Base-by-base conservation (phyloP, 2,113 vertebrate genomes). In the Trinectes maculatus region DNA sequence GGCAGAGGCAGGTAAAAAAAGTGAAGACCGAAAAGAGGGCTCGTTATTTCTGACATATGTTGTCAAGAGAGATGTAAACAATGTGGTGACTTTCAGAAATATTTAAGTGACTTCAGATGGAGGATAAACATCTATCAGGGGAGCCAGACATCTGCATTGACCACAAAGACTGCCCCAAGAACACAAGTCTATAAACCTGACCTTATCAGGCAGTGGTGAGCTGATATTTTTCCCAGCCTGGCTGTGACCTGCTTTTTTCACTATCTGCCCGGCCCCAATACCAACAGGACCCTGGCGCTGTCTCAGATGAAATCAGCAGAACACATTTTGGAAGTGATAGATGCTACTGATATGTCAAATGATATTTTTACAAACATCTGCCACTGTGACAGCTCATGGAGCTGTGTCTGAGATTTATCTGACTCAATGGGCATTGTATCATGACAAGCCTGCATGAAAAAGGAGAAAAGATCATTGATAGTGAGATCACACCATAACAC, bases 201-300 rank as follows among this genome's bases (percentile, higher is more conserved):
- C 74, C 79, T 83, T 82, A 86, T 86, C 83, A 79, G 63, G 49
- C 69, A 69, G 70, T 57, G 51, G 65, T 77, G 53, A 77, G 76
- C 71, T 64, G 82, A 82, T 79, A 81, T 84, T 85, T 86, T 68
- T 70, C 49, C 33, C 22, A 5, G 36, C 54, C 28, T 21, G 11
- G 36, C 65, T 29, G 47, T 61, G 81, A 85, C 72, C 53, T 66
- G 73, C 52, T 3, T 57, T 71, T 76, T 76, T 67, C 49, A 16
- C 72, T 79, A 72, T 87, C 81, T 82, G 53, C 75, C 31, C 47
- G 43, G 40, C 34, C 67, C 56, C 88, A 85, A 88, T 84, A 89
- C 63, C 79, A 74, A 43, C 80, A 66, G 59, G 54, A 76, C 57
- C 49, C 47, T 78, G 71, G 77, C 72, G 44, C 54, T 21, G 66